Evolutionary conservation across 64 coral and sea anemone species (phyloP).

Genomic region (Pachyseris speciosa): DNA sequence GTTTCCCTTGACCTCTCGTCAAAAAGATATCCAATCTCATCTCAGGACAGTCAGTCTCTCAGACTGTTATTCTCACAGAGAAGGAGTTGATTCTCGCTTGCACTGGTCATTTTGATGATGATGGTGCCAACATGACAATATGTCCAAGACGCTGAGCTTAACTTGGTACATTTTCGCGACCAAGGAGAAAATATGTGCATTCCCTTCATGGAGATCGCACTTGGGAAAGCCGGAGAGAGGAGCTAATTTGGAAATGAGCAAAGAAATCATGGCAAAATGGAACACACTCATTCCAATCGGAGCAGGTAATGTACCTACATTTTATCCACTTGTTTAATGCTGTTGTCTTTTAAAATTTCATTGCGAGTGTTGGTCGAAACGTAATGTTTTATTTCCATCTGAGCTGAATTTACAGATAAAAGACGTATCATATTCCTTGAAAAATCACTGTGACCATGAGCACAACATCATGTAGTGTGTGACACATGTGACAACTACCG

Average conservation of each 20-base stretch:
- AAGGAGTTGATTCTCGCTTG: constrained; percentile 11
- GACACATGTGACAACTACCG: constrained; percentile 6
- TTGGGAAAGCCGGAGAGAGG: constrained; percentile 6
- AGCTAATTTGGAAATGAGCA: background rate
- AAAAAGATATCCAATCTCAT: background rate
- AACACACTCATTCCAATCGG: constrained; percentile 27
- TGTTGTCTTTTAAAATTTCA: too few relatives aligned
- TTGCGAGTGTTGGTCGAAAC: too few relatives aligned
- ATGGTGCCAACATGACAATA: constrained; percentile 27
- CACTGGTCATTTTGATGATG: background rate
- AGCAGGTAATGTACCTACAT: background rate
- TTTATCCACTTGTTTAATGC: background rate
- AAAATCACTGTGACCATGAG: constrained; percentile 19
- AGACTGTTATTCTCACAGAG: constrained; percentile 12
- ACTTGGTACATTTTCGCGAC: constrained; percentile 30
- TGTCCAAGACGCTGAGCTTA: constrained; percentile 31
- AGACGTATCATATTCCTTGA: too few relatives aligned
- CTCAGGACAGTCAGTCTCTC: constrained; percentile 9
- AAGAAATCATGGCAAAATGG: constrained; percentile 45
- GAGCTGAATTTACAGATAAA: too few relatives aligned
- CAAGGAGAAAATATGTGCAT: background rate
- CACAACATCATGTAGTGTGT: constrained; percentile 36
- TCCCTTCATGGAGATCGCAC: background rate
- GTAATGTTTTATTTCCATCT: too few relatives aligned
- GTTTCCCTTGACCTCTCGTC: constrained; percentile 2